Evolutionary conservation across 2,113 vertebrate species (phyloP).

Genomic region (Sphyrna mokarran): DNA sequence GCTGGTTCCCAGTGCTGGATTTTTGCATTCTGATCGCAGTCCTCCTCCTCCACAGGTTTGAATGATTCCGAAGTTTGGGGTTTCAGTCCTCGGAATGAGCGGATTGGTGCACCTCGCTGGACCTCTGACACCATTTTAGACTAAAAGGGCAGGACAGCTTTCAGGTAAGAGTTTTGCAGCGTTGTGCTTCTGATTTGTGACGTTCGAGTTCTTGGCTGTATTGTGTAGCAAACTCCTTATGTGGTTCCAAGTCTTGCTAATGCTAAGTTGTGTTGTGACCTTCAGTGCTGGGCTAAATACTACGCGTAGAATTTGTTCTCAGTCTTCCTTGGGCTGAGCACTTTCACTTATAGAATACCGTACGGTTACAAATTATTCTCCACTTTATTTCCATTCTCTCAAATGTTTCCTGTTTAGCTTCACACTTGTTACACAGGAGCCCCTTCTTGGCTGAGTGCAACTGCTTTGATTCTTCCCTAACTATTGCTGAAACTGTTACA

Average conservation of each 20-base stretch:
- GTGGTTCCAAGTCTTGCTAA: neutral
- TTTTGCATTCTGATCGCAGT: conserved; percentile 40
- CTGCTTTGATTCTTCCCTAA: neutral
- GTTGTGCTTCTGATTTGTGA: neutral
- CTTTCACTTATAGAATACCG: neutral
- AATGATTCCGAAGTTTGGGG: neutral
- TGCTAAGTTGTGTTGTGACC: neutral
- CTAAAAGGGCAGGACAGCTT: neutral
- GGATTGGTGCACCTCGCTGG: neutral
- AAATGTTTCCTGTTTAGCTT: neutral
- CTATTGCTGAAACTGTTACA: neutral
- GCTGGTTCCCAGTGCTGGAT: neutral
- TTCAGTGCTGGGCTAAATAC: neutral
- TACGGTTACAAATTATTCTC: neutral
- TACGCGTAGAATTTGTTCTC: neutral
- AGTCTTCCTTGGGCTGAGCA: neutral
- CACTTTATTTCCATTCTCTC: neutral
- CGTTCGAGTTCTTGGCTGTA: neutral
- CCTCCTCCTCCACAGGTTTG: neutral
- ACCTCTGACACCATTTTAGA: neutral
- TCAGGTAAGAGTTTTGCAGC: neutral
- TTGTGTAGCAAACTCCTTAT: neutral
- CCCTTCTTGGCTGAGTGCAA: neutral
- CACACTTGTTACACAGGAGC: neutral
- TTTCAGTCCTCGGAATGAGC: conserved; percentile 41